phyloP scores from a whole-genome alignment of 2,888 invertebrate species.

The Dicyrtomina minuta region DNA sequence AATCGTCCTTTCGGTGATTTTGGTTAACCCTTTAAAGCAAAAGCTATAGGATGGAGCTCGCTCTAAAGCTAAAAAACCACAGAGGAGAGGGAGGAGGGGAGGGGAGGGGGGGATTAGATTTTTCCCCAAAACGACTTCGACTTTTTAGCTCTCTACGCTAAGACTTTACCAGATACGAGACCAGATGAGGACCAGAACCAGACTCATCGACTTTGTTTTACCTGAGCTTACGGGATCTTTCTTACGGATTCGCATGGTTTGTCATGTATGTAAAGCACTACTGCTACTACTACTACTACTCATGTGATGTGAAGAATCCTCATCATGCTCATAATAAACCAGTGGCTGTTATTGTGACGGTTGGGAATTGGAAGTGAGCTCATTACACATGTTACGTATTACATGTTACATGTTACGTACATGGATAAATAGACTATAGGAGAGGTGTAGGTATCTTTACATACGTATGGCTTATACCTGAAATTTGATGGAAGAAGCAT shows the following conservation, averaged over 20 bases:
- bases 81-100: neutral
- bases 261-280: constrained; percentile 41
- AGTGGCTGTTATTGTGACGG: neutral
- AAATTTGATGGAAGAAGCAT: too few relatives aligned
- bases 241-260: constrained; percentile 43
- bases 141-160: too few relatives aligned
- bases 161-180: too few relatives aligned
- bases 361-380: too few relatives aligned
- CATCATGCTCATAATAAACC: neutral
- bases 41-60: neutral
- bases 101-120: neutral
- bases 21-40: constrained; percentile 4
- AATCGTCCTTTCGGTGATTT: neutral
- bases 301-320: constrained; percentile 4
- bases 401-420: too few relatives aligned
- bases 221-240: constrained; percentile 38
- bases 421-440: neutral
- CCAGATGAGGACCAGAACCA: too few relatives aligned
- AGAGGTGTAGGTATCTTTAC: neutral
- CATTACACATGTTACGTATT: neutral
- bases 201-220: too few relatives aligned
- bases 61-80: neutral
- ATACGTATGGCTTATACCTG: too few relatives aligned
- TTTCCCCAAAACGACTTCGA: constrained; percentile 13
- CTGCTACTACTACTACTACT: neutral